Evolutionary conservation across 2,797 vertebrate species (phyloP).

Genomic region (Dryobates pubescens): DNA sequence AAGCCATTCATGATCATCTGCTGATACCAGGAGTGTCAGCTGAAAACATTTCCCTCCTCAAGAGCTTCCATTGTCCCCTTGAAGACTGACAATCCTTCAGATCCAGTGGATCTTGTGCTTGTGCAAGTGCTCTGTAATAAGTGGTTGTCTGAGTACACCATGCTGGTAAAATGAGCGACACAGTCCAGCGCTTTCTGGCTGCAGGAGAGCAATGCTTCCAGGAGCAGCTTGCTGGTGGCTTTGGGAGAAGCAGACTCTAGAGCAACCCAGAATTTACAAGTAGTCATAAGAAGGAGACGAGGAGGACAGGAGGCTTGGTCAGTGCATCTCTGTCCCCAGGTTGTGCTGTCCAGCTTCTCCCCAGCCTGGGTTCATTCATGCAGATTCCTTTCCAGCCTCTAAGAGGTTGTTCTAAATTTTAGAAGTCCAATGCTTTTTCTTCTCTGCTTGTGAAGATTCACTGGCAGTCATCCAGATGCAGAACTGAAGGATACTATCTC

Average conservation of each 20-base stretch:
- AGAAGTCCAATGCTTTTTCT: not conserved
- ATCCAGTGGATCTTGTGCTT: not conserved
- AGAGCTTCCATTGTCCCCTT: not conserved
- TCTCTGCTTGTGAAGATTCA: not conserved
- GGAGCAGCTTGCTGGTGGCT: not conserved
- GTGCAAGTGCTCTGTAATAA: not conserved
- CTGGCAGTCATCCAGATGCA: not conserved
- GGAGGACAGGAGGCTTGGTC: not conserved
- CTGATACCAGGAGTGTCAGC: not conserved
- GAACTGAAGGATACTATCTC: not conserved
- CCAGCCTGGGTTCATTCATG: not conserved
- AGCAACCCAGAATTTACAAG: not conserved
- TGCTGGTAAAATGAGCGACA: not conserved
- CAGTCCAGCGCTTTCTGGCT: not conserved
- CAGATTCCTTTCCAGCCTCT: not conserved
- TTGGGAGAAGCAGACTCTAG: not conserved
- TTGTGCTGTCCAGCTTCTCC: slow-evolving; percentile 8
- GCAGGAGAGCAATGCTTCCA: not conserved
- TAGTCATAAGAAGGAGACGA: not conserved
- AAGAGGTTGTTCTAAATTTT: not conserved
- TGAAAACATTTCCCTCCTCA: not conserved
- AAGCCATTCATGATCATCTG: not conserved
- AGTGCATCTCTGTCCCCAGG: not conserved
- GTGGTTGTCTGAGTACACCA: not conserved
- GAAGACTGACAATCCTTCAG: not conserved